phyloP scores from a whole-genome alignment of 2,113 vertebrate species.

The Cynoglossus semilaevis region DNA sequence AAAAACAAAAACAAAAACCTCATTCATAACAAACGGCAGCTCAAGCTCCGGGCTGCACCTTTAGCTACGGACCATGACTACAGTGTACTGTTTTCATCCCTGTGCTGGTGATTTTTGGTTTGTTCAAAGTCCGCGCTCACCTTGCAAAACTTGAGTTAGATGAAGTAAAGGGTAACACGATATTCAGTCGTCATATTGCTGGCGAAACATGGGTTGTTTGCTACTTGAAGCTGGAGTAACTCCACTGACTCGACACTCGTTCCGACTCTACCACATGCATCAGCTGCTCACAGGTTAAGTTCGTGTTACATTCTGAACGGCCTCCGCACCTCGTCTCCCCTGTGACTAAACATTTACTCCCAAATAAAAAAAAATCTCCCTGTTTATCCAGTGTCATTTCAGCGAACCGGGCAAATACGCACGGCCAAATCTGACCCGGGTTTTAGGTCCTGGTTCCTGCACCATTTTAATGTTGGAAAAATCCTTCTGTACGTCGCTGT shows the following conservation, averaged over 20 bases:
- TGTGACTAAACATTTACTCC: slow-evolving; percentile 7
- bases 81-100: slow-evolving; percentile 60
- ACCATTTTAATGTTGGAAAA: not conserved
- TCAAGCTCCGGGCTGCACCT: slow-evolving; percentile 37
- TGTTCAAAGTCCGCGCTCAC: slow-evolving; percentile 53
- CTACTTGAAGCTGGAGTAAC: slow-evolving; percentile 26
- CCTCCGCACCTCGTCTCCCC: not conserved
- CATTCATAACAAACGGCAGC: slow-evolving; percentile 40
- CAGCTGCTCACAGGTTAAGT: slow-evolving; percentile 15
- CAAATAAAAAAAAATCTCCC: not conserved
- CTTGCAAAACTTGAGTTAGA: slow-evolving; percentile 31
- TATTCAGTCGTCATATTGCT: slow-evolving; percentile 61
- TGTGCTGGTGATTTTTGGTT: slow-evolving; percentile 73
- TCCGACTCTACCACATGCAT: slow-evolving; percentile 1
- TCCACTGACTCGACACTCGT: slow-evolving; percentile 28
- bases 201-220: slow-evolving; percentile 32
- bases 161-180: slow-evolving; percentile 24
- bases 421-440: not conserved
- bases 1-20: slow-evolving; percentile 6
- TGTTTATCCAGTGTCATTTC: slow-evolving; percentile 1
- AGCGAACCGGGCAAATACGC: slow-evolving; percentile 4
- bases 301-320: slow-evolving; percentile 8
- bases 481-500: slow-evolving; percentile 8
- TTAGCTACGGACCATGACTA: slow-evolving; percentile 36
- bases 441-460: not conserved